Evolutionary conservation across 2,888 invertebrate genomes (phyloP), one percentile per base, ranked within the genome.

Genomic region (Limnephilus marmoratus): DNA sequence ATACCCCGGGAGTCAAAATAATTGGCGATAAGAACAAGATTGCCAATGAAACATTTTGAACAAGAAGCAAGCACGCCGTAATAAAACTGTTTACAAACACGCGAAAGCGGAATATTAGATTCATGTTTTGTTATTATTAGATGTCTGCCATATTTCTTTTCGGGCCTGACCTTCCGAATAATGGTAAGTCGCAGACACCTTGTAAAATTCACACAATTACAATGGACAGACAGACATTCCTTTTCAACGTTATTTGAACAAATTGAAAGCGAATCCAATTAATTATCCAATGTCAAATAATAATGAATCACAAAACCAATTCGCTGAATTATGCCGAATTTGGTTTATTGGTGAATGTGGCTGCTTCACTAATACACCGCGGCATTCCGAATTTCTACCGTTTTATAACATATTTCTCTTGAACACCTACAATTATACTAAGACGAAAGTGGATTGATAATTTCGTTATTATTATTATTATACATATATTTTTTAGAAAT

Each of bases 11-110:
- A 68, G 24, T 18, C 68, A 53, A 68, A 68, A 68, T 4, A 9
- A 0, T 1, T 68, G 5, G 18, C 24, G 68, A n/a, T 68, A 68
- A 9, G n/a, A 68, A n/a, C 1, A n/a, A 68, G 9, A 68, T 68
- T 68, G 7, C 68, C 24, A 68, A 68, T n/a, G 24, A 9, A 68
- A 68, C 24, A 24, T 68, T n/a, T 68, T 7, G 1, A 68, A 7
- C 68, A 68, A 68, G 24, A 1, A 18, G 68, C 18, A 31, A 68
- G n/a, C n/a, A n/a, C n/a, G 68, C 24, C 9, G 68, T 9, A 68
- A 68, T 68, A 68, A 68, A 68, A 68, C 68, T 68, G 68, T 68
- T 68, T 68, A 68, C 68, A 68, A 68, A 68, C 68, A 68, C 68
- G 68, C 24, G 24, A 68, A n/a, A 68, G 68, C 68, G 68, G 68